These are phyloP conservation scores for Odontamblyopus rebecca DNA, from an alignment of 2,797 vertebrate genomes.

Conservation along the genomic window DNA sequence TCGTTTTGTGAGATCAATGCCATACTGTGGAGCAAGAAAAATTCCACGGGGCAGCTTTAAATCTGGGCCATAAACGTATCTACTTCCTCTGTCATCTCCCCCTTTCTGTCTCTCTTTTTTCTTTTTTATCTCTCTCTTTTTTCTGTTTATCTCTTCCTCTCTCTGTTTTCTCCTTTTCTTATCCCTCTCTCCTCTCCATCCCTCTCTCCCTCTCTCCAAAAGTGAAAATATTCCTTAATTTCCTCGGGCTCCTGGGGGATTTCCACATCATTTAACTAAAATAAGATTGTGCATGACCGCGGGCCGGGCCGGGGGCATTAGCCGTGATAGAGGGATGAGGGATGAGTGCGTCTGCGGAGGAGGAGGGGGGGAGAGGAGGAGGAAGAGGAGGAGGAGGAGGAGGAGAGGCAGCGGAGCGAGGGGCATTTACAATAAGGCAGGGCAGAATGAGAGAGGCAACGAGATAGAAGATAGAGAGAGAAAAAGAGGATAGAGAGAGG, in stretches of 20 bases:
- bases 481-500: not conserved
- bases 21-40: too few species aligned
- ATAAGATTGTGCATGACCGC: conserved; percentile 2
- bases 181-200: too few species aligned
- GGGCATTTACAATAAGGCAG: not conserved
- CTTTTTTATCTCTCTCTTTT: too few species aligned
- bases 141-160: too few species aligned
- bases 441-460: not conserved
- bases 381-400: not conserved
- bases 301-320: not conserved
- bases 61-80: too few species aligned
- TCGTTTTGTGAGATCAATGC: too few species aligned
- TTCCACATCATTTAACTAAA: not conserved
- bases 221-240: conserved; percentile 2
- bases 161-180: too few species aligned
- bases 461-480: not conserved
- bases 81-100: too few species aligned
- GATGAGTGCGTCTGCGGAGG: not conserved
- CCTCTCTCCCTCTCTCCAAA: not conserved
- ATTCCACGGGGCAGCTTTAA: too few species aligned
- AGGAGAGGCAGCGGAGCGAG: not conserved
- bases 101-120: too few species aligned
- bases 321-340: conserved; percentile 2
- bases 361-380: not conserved
- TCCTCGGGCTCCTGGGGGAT: not conserved